phyloP scores from a whole-genome alignment of 2,888 invertebrate species.

The Stenchaetothrips biformis region DNA sequence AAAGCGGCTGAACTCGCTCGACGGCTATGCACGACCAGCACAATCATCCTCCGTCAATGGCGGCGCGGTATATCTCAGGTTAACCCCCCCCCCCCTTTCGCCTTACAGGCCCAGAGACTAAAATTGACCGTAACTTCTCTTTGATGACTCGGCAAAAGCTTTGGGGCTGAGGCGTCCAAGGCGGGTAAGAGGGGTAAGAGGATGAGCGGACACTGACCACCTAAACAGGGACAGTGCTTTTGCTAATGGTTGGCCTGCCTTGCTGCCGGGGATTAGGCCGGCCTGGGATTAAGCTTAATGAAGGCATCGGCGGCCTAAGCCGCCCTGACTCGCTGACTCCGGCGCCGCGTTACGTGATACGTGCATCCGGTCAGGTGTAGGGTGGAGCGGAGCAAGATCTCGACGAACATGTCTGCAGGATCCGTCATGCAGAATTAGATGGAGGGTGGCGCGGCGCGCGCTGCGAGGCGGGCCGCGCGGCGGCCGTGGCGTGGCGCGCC shows the following conservation, averaged over 20 bases:
- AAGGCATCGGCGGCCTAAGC: background rate
- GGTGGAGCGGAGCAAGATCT: background rate
- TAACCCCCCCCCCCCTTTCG: no score
- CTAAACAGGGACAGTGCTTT: conserved; percentile 13
- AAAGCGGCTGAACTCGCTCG: no score
- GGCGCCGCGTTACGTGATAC: background rate
- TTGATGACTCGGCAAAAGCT: conserved; percentile 16
- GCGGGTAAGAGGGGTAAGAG: conserved; percentile 4
- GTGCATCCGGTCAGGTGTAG: background rate
- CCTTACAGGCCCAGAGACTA: background rate
- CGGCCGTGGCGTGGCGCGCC: background rate
- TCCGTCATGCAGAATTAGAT: background rate
- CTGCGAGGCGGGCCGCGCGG: background rate
- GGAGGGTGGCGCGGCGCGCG: background rate
- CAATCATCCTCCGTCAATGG: no score
- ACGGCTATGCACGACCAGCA: no score
- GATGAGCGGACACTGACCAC: conserved; percentile 17
- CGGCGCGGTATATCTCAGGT: no score
- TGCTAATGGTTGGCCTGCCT: background rate
- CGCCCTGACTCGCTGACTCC: background rate
- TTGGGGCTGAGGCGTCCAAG: background rate
- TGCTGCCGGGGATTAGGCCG: background rate
- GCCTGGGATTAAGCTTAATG: background rate
- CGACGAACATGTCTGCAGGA: background rate
- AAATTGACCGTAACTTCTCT: conserved; percentile 10